Conservation (phyloP, 2,113 vertebrate species). For the Tetrao urogallus region DNA sequence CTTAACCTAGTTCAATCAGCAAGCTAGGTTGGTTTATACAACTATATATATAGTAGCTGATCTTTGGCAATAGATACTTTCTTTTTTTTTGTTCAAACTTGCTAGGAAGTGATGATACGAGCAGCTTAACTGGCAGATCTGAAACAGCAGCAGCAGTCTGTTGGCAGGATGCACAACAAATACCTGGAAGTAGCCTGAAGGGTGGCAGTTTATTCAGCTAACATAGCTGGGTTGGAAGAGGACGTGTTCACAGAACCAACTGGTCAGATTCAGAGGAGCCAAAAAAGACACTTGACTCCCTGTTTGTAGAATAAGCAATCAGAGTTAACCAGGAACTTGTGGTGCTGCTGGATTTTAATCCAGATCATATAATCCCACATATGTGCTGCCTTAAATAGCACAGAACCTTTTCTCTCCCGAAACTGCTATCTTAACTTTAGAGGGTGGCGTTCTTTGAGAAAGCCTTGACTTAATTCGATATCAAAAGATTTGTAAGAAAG, state of each 20-base stretch:
- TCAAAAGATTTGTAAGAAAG: neutral
- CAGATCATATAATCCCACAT: neutral
- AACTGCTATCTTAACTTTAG: neutral
- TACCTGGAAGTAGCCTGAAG: slow-evolving; percentile 47
- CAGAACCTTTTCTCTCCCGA: neutral
- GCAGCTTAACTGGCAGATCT: slow-evolving; percentile 37
- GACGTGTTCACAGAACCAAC: slow-evolving; percentile 18
- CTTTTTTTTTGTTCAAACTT: slow-evolving; percentile 32
- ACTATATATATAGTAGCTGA: neutral
- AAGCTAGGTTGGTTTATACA: neutral
- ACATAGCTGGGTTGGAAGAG: neutral
- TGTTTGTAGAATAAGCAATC: neutral
- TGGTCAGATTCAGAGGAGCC: slow-evolving; percentile 22
- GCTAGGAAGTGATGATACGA: slow-evolving; percentile 38
- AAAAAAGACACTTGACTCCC: neutral
- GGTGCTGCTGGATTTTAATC: neutral
- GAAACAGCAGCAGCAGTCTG: slow-evolving; percentile 28
- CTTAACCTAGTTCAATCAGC: neutral
- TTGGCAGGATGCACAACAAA: slow-evolving; percentile 33
- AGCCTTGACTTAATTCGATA: neutral
- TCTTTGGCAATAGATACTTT: slow-evolving; percentile 20
- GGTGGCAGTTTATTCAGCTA: slow-evolving; percentile 19
- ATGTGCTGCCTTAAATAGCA: neutral
- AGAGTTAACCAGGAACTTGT: neutral
- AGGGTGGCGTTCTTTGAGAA: neutral